Base-by-base conservation (phyloP, 2,797 vertebrate species). In the Gymnothorax reevesii region DNA sequence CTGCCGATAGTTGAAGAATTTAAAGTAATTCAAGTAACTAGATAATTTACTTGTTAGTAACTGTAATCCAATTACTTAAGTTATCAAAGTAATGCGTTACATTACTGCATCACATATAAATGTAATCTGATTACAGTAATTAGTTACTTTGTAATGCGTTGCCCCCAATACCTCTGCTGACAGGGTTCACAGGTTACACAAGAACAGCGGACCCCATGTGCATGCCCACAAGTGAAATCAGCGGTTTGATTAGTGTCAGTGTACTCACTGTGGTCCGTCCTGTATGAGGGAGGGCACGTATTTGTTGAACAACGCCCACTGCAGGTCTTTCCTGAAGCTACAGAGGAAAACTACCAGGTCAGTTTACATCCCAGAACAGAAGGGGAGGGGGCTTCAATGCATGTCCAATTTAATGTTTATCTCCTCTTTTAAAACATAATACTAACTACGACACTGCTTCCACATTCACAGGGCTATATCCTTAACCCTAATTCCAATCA, bases 221-320 rank as follows among this genome's bases (percentile, higher is more conserved):
- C 75, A 60, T 22, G 66, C 22, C 20, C 4, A 25, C 42, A 42
- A 54, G 73, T 77, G 49, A 77, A 77, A 33, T 4, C 27, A 33
- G 27, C 4, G 49, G 12, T 8, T 22, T 22, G 20, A 55, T 55
- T 54, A 80, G 6, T 8, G 7, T 20, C 77, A 80, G 77, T 8
- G 13, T 42, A 97, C 97, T 92, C 93, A 99, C 97, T 98, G 97
- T 75, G 97, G 98, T 22, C 97, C 98, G 85, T 99, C 96, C 90
- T 99, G 98, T 92, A 99, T 98, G 87, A 97, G 92, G 1, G 97
- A 98, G 1, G 97, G 97, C 86, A 98, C 94, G 0, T 97, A 97
- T 0, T 92, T 93, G 93, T 97, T 97, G 87, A 96, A 96, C 49
- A 99, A 94, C 60, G 97, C 92, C 97, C 97, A 98, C 84, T 95